phyloP scores from a whole-genome alignment of 1,140 invertebrate genomes.

The Brachionus sp. region DNA sequence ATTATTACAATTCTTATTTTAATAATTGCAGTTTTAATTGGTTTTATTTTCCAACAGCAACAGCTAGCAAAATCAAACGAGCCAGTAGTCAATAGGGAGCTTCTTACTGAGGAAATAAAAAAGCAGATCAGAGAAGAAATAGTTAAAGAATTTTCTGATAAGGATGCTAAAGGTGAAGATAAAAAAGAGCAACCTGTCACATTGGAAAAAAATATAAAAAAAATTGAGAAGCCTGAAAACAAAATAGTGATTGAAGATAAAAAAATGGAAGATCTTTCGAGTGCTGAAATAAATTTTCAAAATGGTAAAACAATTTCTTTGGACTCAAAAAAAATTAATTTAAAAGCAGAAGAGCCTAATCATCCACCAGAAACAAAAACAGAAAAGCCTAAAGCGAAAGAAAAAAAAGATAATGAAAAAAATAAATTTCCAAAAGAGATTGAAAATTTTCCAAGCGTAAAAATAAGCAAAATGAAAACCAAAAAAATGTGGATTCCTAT shows the following conservation, averaged over 20 bases:
- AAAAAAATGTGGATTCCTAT: constrained; percentile 46
- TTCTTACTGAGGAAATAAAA: not conserved
- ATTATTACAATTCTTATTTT: not conserved
- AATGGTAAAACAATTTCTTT: not conserved
- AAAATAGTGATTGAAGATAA: constrained; percentile 11
- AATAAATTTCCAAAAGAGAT: not conserved
- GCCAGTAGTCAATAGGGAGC: not conserved
- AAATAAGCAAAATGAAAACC: constrained; percentile 34
- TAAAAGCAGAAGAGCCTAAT: not conserved
- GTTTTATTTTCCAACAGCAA: not conserved
- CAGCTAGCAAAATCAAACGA: not conserved
- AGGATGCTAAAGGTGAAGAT: not conserved
- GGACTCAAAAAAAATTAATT: constrained; percentile 17
- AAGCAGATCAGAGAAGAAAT: constrained; percentile 3
- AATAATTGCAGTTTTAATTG: not conserved
- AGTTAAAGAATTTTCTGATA: not conserved
- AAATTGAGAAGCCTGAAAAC: not conserved
- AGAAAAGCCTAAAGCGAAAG: not conserved
- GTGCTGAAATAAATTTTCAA: constrained; percentile 18
- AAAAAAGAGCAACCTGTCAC: not conserved
- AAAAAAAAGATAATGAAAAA: not conserved
- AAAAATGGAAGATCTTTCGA: constrained; percentile 20
- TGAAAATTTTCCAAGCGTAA: not conserved
- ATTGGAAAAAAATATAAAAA: not conserved
- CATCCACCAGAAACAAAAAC: not conserved